A percentile compares a stretch with the other conserved stretches of the same genome.
Conservation (phyloP, 35 echinoderm and acorn worm genomes). For the Holothuria glaberrima region DNA sequence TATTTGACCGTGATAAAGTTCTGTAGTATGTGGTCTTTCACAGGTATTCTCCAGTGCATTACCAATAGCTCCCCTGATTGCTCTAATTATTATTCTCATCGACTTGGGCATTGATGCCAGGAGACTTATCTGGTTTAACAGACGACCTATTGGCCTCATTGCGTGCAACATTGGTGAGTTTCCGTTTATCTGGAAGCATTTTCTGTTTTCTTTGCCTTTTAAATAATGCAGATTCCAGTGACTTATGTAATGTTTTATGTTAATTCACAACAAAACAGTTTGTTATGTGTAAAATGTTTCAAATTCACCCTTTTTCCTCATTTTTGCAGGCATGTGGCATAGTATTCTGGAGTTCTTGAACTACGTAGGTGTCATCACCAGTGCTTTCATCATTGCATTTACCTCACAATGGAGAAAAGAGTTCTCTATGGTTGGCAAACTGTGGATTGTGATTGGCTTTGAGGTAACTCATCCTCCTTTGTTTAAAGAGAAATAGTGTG, state of each 20-base stretch:
- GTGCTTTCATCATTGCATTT: slow-evolving; percentile 94
- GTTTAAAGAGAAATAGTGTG: too few relatives aligned
- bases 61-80: slow-evolving; percentile 91
- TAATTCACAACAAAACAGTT: too few relatives aligned
- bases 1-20: too few relatives aligned
- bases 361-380: slow-evolving; percentile 93
- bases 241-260: too few relatives aligned
- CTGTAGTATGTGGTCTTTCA: not conserved
- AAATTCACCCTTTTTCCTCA: too few relatives aligned
- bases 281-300: too few relatives aligned
- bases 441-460: slow-evolving; percentile 96
- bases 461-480: slow-evolving; percentile 60
- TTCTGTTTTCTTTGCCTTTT: too few relatives aligned
- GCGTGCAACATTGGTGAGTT: slow-evolving; percentile 88
- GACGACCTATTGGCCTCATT: slow-evolving; percentile 84
- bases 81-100: slow-evolving; percentile 70
- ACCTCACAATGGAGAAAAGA: slow-evolving; percentile 88
- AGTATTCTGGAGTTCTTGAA: slow-evolving; percentile 93
- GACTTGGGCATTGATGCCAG: slow-evolving; percentile 91
- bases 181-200: too few relatives aligned
- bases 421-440: slow-evolving; percentile 54
- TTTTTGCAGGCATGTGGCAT: slow-evolving; percentile 92
- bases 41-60: slow-evolving; percentile 94
- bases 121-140: slow-evolving; percentile 94
- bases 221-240: too few relatives aligned